Conservation (phyloP, 2,888 invertebrate genomes). For the Hipparchia sbordonii region DNA sequence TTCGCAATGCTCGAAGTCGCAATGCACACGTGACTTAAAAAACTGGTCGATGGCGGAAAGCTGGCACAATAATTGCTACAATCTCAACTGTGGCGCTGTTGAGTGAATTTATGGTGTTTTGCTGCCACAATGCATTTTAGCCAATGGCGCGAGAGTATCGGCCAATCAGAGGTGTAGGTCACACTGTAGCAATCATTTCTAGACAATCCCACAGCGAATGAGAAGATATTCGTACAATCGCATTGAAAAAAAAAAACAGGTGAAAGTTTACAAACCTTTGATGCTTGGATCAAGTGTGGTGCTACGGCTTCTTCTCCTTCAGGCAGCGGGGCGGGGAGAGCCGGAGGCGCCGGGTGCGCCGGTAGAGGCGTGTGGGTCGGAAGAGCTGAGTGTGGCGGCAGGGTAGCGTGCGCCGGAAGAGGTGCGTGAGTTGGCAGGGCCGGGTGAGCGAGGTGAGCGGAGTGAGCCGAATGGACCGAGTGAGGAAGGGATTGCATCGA, state of each 20-base stretch:
- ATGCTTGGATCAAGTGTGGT: conserved; percentile 83
- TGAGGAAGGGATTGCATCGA: conserved; percentile 36
- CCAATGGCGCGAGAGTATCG: no score
- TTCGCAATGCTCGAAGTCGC: conserved; percentile 29
- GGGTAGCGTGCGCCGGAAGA: neutral
- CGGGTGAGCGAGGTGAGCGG: conserved; percentile 63
- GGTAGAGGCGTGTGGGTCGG: neutral
- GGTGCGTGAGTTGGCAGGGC: neutral
- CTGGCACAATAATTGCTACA: no score
- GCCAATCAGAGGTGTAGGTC: no score
- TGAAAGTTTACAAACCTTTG: conserved; percentile 52
- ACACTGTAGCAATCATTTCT: no score
- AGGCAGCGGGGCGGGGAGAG: conserved; percentile 56
- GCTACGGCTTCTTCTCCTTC: conserved; percentile 48
- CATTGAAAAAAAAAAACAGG: neutral
- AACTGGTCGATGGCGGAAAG: no score
- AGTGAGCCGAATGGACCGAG: conserved; percentile 33
- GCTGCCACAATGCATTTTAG: no score
- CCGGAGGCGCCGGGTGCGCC: conserved; percentile 40
- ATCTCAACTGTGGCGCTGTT: no score
- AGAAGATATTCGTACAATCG: conserved; percentile 1
- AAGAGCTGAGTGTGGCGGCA: neutral
- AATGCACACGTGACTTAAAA: neutral
- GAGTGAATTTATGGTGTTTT: no score
- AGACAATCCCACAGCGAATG: no score